Evolutionary conservation across 2,113 vertebrate species (phyloP).

Genomic region (Caracal caracal): DNA sequence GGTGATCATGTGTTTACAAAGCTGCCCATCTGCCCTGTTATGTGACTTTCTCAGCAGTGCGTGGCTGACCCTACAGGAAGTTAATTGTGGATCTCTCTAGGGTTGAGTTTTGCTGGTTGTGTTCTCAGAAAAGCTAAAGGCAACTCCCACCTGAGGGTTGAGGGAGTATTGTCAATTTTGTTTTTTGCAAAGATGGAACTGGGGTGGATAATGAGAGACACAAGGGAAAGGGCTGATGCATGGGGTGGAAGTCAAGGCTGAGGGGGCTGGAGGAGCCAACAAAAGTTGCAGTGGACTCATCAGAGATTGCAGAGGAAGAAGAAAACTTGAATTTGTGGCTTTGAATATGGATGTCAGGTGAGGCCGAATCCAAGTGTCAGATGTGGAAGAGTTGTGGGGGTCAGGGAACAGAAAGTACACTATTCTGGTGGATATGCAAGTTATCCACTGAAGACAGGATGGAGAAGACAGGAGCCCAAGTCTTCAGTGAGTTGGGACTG

Average conservation of each 20-base stretch:
- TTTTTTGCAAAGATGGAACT: neutral
- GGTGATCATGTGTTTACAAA: neutral
- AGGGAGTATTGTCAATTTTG: neutral
- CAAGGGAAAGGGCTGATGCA: neutral
- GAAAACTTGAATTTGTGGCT: neutral
- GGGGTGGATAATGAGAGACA: neutral
- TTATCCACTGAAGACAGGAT: neutral
- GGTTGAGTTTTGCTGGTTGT: neutral
- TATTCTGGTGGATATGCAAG: neutral
- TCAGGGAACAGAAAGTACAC: accelerated
- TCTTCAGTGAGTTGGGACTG: neutral
- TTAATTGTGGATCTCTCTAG: neutral
- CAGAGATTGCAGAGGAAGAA: neutral
- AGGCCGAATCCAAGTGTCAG: neutral
- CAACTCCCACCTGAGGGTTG: neutral
- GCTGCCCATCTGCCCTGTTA: neutral
- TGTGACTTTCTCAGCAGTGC: neutral
- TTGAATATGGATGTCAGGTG: neutral
- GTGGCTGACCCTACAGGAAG: neutral
- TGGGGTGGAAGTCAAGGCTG: neutral
- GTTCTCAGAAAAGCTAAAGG: neutral
- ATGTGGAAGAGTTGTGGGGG: neutral
- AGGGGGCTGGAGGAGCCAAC: neutral
- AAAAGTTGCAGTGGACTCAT: neutral
- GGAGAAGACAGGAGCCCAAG: neutral